These are phyloP conservation scores for Hylaeus anthracinus DNA, from an alignment of 1,140 invertebrate genomes.

Conservation along the genomic window DNA sequence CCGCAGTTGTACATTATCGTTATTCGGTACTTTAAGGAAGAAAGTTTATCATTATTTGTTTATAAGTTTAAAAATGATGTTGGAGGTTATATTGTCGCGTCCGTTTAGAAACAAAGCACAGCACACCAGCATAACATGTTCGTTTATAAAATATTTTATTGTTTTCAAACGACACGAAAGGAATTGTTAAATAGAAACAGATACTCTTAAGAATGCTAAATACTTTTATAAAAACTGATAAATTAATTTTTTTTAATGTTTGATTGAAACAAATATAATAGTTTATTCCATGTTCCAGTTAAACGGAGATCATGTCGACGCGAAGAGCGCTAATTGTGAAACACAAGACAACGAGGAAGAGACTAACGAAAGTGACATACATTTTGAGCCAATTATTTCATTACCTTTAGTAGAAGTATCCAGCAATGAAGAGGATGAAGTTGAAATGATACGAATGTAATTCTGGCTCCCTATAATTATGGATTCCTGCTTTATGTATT, in stretches of 20 bases:
- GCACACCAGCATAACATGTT: not conserved
- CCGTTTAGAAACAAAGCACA: constrained; percentile 29
- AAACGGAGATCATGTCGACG: constrained; percentile 71
- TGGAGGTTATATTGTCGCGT: constrained; percentile 49
- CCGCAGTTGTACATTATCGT: not conserved
- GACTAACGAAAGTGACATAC: constrained; percentile 83
- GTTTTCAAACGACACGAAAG: not conserved
- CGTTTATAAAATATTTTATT: constrained; percentile 5
- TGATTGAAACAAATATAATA: not conserved
- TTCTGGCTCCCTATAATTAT: constrained; percentile 20
- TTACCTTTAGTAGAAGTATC: constrained; percentile 88
- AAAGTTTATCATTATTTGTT: not conserved
- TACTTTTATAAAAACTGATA: constrained; percentile 1
- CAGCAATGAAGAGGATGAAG: constrained; percentile 91
- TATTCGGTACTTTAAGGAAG: not conserved
- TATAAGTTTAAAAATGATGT: not conserved
- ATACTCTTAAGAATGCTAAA: not conserved
- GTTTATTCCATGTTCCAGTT: constrained; percentile 50
- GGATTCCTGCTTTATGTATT: not conserved
- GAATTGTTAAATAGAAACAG: not conserved
- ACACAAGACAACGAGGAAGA: constrained; percentile 70
- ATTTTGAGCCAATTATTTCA: constrained; percentile 89
- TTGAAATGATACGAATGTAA: constrained; percentile 87
- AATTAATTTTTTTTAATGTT: not conserved
- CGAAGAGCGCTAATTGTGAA: constrained; percentile 64